Evolutionary conservation across 2,797 vertebrate genomes (phyloP), one percentile per base, ranked within the genome.

Genomic region (Acipenser ruthenus): DNA sequence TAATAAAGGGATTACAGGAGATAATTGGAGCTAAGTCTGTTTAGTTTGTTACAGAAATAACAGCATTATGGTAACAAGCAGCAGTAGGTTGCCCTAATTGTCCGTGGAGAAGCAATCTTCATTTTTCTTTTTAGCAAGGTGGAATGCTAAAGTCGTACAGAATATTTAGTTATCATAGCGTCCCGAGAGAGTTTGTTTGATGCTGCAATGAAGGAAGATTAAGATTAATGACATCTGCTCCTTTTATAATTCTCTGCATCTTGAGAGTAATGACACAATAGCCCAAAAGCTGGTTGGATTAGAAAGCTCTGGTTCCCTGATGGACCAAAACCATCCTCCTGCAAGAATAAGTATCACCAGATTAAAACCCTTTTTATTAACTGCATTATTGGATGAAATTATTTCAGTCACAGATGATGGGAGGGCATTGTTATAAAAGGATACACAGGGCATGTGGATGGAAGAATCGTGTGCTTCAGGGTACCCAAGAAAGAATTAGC

Each of bases 1-100:
- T 77, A 81, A 78, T 79, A 75, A 77, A 74, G 70, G 70, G 79
- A 81, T 81, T 78, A 79, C 60, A 67, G 50, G 64, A 64, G 67
- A 68, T 76, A 76, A 79, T 81, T 77, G 72, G 61, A 74, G 70
- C 15, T 58, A 50, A 60, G 66, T 69, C 71, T 60, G 61, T 65
- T 71, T 49, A 15, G 65, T 37, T 52, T 67, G 71, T 70, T 74
- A 68, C 65, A 64, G 70, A 74, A 67, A 67, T 71, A 71, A 69
- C 52, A 69, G 72, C 73, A 75, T 75, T 69, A 78, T 68, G 47
- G 60, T 47, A 55, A 50, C 59, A 9, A 48, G 50, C 59, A 15
- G 62, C 51, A 15, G 6, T 18, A 53, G 67, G 71, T 68, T 69
- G 55, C 13, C 64, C 48, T 73, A 73, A 77, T 70, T 62, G 67